These are phyloP conservation scores for Styela plicata DNA, from an alignment of 23 tunicate species.

Conservation along the genomic window DNA sequence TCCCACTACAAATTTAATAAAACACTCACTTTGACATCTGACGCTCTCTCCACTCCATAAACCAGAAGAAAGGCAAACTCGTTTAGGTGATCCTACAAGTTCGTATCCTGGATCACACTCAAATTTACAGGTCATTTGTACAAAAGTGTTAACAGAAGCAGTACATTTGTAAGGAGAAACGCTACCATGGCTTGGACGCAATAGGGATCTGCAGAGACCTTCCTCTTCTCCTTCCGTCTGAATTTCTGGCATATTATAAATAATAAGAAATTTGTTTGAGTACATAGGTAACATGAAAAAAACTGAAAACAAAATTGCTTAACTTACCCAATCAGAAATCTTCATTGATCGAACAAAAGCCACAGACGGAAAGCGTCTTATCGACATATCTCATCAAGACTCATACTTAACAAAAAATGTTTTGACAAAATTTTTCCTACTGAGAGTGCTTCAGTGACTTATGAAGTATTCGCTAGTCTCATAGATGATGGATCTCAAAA, in stretches of 20 bases:
- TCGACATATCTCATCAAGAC: too few relatives aligned
- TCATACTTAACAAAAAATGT: too few relatives aligned
- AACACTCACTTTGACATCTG: constrained; percentile 37
- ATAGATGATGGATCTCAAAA: background rate
- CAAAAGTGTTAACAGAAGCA: constrained; percentile 33
- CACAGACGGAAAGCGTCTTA: too few relatives aligned
- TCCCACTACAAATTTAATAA: background rate
- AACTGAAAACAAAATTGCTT: background rate
- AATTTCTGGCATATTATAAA: constrained; percentile 20
- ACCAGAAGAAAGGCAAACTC: constrained; percentile 45
- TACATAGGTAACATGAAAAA: background rate
- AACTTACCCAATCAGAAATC: too few relatives aligned
- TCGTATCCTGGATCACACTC: constrained; percentile 20
- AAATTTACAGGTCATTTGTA: constrained; percentile 32
- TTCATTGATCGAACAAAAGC: too few relatives aligned
- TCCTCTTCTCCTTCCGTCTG: constrained; percentile 42
- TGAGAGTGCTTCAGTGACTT: background rate
- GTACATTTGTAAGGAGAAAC: constrained; percentile 32
- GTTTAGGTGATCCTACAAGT: constrained; percentile 27
- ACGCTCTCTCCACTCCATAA: constrained; percentile 47
- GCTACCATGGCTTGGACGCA: constrained; percentile 13
- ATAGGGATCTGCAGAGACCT: constrained; percentile 37
- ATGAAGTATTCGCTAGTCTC: background rate
- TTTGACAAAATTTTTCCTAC: too few relatives aligned
- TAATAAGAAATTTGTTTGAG: background rate